Percentiles rank a stretch among this genome's conserved stretches.
Conservation (phyloP, 1,140 invertebrate species). For the Drosophila albomicans region DNA sequence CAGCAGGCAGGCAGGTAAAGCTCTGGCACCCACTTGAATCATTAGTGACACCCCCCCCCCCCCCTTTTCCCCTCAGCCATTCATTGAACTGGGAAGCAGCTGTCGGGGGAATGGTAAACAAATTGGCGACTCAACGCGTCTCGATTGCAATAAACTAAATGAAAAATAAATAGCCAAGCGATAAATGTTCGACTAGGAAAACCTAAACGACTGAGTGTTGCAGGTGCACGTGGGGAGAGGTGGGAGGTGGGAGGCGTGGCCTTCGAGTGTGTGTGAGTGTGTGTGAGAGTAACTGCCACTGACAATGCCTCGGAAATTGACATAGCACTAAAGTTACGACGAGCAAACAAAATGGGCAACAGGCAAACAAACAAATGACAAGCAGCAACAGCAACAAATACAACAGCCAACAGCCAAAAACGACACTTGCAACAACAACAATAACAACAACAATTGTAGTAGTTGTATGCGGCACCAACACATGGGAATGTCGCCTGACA, state of each 20-base stretch:
- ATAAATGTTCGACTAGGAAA: slow-evolving; percentile 21
- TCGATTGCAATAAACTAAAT: slow-evolving; percentile 77
- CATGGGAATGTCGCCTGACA: slow-evolving; percentile 27
- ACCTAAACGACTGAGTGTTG: background rate
- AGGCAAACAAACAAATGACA: slow-evolving; percentile 55
- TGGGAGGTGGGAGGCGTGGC: background rate
- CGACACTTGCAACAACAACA: slow-evolving; percentile 21
- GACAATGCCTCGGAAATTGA: slow-evolving; percentile 38
- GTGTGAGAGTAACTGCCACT: slow-evolving; percentile 12
- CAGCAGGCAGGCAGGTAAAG: slow-evolving; percentile 11
- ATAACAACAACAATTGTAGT: slow-evolving; percentile 1
- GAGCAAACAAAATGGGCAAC: slow-evolving; percentile 44
- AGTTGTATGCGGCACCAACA: background rate
- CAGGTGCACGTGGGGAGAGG: background rate
- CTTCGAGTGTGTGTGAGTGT: background rate
- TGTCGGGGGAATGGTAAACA: slow-evolving; percentile 45
- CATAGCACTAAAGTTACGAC: slow-evolving; percentile 38
- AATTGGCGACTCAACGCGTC: slow-evolving; percentile 49
- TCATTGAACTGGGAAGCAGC: background rate
- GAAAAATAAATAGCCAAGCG: slow-evolving; percentile 73
- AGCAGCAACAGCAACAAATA: slow-evolving; percentile 16
- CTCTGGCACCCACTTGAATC: slow-evolving; percentile 37
- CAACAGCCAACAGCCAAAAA: slow-evolving; percentile 28
- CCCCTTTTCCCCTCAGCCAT: background rate
- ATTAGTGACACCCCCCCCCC: slow-evolving; percentile 41